Evolutionary conservation across 2,797 vertebrate genomes (phyloP).

Genomic region (Lerista edwardsae): DNA sequence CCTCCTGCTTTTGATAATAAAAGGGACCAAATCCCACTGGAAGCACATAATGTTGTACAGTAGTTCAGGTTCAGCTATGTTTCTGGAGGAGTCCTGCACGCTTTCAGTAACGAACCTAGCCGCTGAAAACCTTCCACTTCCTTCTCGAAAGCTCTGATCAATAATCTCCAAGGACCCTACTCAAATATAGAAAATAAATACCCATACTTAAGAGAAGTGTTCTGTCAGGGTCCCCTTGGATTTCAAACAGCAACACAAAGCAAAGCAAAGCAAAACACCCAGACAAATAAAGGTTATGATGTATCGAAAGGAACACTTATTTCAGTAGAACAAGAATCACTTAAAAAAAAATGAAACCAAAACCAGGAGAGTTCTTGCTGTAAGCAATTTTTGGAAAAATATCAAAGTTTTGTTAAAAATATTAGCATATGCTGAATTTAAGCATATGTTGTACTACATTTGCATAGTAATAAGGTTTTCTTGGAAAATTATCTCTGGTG

Average conservation of each 20-base stretch:
- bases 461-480: constrained; percentile 19
- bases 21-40: constrained; percentile 44
- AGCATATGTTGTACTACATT: constrained; percentile 15
- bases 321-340: constrained; percentile 60
- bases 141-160: constrained; percentile 49
- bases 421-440: constrained; percentile 29
- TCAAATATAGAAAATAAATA: constrained; percentile 60
- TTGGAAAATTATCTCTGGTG: constrained; percentile 11
- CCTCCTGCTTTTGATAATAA: constrained; percentile 71
- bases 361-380: constrained; percentile 56
- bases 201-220: constrained; percentile 63
- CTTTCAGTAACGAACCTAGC: constrained; percentile 50
- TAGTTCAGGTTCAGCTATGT: constrained; percentile 52
- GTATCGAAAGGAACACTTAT: constrained; percentile 51
- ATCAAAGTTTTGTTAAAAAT: constrained; percentile 21
- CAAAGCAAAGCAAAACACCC: constrained; percentile 42
- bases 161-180: constrained; percentile 50
- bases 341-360: constrained; percentile 64
- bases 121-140: constrained; percentile 41
- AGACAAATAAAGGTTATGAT: constrained; percentile 10
- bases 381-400: constrained; percentile 49
- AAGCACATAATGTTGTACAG: constrained; percentile 56
- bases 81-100: constrained; percentile 45
- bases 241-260: constrained; percentile 44
- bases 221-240: constrained; percentile 58